These are phyloP conservation scores for Dolichallabes microphthalmus DNA, from an alignment of 2,113 vertebrate species.

Conservation along the genomic window DNA sequence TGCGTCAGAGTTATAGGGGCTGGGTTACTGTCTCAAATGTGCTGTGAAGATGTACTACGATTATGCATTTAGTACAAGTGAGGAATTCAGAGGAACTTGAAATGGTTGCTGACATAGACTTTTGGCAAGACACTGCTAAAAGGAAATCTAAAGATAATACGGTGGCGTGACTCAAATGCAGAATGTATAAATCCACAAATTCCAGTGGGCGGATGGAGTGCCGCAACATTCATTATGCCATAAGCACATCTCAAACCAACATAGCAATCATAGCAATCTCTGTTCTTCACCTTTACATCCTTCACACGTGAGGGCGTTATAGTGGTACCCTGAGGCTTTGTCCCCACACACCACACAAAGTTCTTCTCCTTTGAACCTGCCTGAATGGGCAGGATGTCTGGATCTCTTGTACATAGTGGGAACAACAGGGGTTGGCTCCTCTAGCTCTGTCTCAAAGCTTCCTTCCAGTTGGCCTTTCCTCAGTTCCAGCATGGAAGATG, in stretches of 20 bases:
- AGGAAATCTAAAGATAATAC: neutral
- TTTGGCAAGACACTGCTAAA: neutral
- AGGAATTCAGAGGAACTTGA: constrained; percentile 1
- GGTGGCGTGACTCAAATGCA: neutral
- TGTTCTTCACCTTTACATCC: constrained; percentile 90
- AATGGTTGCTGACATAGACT: neutral
- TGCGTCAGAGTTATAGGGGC: constrained; percentile 18
- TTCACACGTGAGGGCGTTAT: constrained; percentile 97
- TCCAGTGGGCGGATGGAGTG: neutral
- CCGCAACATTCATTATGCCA: neutral
- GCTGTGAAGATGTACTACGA: neutral
- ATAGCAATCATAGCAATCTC: neutral
- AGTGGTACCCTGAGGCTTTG: constrained; percentile 97
- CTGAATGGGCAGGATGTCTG: constrained; percentile 72
- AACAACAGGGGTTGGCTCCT: constrained; percentile 68
- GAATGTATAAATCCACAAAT: neutral
- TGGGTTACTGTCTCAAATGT: constrained; percentile 8
- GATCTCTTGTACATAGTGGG: constrained; percentile 79
- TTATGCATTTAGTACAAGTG: neutral
- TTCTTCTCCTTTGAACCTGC: constrained; percentile 89
- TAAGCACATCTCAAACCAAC: constrained; percentile 20
- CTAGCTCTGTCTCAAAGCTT: constrained; percentile 76
- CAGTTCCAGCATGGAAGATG: constrained; percentile 82
- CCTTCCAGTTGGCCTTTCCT: constrained; percentile 82
- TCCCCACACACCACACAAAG: constrained; percentile 97